These are phyloP conservation scores for Lasioglossum villosulum DNA, from an alignment of 2,888 invertebrate species.

Conservation along the genomic window DNA sequence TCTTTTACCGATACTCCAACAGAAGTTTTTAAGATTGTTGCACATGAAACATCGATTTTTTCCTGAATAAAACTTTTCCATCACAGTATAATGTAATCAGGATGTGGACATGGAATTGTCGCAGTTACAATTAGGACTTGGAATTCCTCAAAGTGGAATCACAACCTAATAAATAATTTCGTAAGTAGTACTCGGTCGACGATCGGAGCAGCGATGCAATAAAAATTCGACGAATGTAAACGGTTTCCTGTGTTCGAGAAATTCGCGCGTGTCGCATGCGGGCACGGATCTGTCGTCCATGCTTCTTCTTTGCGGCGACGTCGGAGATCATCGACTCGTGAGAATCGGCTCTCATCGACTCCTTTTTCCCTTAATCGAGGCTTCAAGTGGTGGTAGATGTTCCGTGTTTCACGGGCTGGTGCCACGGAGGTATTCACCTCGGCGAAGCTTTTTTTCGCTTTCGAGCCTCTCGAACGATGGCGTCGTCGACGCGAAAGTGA, in stretches of 20 bases:
- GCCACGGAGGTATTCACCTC: slow-evolving; percentile 23
- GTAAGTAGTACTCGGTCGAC: not conserved
- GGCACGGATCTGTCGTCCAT: not conserved
- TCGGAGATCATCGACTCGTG: slow-evolving; percentile 1
- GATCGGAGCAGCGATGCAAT: not conserved
- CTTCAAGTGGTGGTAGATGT: not conserved
- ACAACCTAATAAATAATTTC: not conserved
- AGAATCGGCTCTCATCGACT: not conserved
- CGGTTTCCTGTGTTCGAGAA: not conserved
- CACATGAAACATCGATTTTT: too few species aligned
- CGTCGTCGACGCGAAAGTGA: slow-evolving; percentile 38
- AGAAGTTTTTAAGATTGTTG: too few species aligned
- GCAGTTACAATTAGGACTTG: too few species aligned
- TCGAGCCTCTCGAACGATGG: slow-evolving; percentile 47
- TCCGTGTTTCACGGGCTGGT: slow-evolving; percentile 48
- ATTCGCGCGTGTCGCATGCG: not conserved
- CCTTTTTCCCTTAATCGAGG: slow-evolving; percentile 10
- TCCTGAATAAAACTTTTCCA: too few species aligned
- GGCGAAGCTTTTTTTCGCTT: slow-evolving; percentile 57
- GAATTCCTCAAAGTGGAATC: too few species aligned
- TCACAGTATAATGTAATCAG: too few species aligned
- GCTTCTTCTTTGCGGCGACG: not conserved
- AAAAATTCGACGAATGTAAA: not conserved
- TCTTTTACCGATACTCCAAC: too few species aligned
- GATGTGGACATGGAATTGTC: not conserved